Base-by-base conservation (phyloP, 2,797 vertebrate genomes). In the Phoxinus dragarum region DNA sequence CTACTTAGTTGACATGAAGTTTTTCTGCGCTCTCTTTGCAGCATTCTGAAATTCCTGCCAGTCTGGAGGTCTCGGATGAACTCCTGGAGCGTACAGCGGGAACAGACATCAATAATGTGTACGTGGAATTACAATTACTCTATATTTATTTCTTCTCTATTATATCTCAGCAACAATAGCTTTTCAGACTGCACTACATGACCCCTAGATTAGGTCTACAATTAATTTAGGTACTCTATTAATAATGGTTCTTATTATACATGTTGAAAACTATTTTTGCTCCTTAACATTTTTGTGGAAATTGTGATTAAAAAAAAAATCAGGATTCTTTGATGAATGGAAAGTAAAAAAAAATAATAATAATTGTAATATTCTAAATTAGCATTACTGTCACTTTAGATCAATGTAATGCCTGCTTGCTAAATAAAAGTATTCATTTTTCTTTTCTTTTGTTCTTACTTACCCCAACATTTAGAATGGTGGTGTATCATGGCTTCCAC, bases 61-160 rank as follows among this genome's bases (percentile, higher is more conserved):
- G 96, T 90, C 93, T 99, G 0, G 98, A 99, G 88, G 96, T 93
- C 87, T 92, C 96, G 0, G 98, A 99, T 44, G 98, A 99, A 81
- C 95, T 97, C 69, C 88, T 99, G 90, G 98, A 99, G 88, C 97
- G 96, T 44, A 94, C 96, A 0, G 97, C 98, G 0, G 98, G 98
- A 87, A 97, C 96, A 0, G 98, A 99, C 7, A 94, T 99, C 89
- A 99, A 98, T 90, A 98, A 98, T 92, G 98, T 98, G 98, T 99
- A 95, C 94, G 98, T 96, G 73, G 31, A 9, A 67, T 76, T 47
- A n/a, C 7, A 61, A 47, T 47, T 52, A 49, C 44, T 78, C 3
- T 31, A 6, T 2, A 2, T 77, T 42, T 21, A 3, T 77, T 19
- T 34, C 0, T 36, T 47, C 11, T 66, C 36, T 34, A 1, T 69